Evolutionary conservation across 2,113 vertebrate genomes (phyloP), one percentile per base, ranked within the genome.

Genomic region (Xenopus laevis): DNA sequence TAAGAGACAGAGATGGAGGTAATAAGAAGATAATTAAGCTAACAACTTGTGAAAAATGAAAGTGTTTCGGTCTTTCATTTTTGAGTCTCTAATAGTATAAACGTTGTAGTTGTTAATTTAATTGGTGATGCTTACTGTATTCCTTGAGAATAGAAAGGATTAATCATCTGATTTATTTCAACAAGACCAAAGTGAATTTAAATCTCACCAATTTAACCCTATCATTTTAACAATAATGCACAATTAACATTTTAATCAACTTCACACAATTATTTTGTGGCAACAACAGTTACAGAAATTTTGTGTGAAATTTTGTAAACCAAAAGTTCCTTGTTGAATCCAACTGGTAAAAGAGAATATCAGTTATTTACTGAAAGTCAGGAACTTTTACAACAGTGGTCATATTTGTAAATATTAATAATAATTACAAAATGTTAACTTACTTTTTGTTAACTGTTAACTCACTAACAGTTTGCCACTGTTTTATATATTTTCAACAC

Each of bases 41-140:
- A 93, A 92, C 90, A 92, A 91, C 89, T 92, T 92, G 91, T 89
- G 87, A 92, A 93, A 92, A 92, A 92, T 93, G 87, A 87, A 92
- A 92, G 90, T 87, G 83, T 90, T 92, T 91, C 88, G 23, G 23
- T n/a, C n/a, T n/a, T n/a, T n/a, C n/a, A n/a, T n/a, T n/a, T n/a
- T n/a, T 91, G 88, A 90, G 89, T 93, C 89, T 92, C 86, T 74
- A 82, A n/a, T n/a, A 91, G 89, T 88, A 86, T 92, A 90, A 92
- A 93, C 90, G 92, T 93, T 91, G 92, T 91, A 92, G 92, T 90
- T 89, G 91, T 92, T 94, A 92, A 94, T 94, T 93, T 27, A 94
- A 94, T 93, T 92, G 92, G 89, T 81, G 87, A 86, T 87, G 87
- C 89, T 89, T 82, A 74, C 85, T 80, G 77, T 89, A 89, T 93